Base-by-base conservation (phyloP, 2,113 vertebrate species). In the Anolis sagrei region DNA sequence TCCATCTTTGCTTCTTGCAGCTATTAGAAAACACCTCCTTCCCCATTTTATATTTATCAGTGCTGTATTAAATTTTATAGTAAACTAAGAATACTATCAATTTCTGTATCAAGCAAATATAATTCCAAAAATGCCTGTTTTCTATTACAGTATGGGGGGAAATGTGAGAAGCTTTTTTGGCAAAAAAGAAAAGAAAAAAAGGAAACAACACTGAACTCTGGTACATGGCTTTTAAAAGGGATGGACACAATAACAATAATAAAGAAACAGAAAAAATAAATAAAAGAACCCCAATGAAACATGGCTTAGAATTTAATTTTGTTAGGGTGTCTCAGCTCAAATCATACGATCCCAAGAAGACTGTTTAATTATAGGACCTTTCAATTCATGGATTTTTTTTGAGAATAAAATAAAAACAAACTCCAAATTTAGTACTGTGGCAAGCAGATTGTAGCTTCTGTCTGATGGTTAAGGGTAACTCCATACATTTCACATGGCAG, bases 401-500 rank as follows among this genome's bases (percentile, higher is more conserved):
- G 18, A 58, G 14, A 58, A 14, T 18, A 58, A 58, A 58, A 2
- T 58, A 58, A 58, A 58, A 58, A 58, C 18, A 58, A 58, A 58
- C 14, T 16, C 54, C 64, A 27, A 44, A 94, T 79, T 73, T 2
- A 0, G 39, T 90, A 88, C 73, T 88, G 87, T n/a, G 86, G 79
- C 86, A 92, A 90, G 48, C 77, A 88, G 92, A 89, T 44, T 81
- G 90, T 72, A n/a, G 83, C 77, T 84, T 88, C 80, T 72, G 89
- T 80, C 79, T 44, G 84, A 87, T 81, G 77, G 88, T 86, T 86
- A 90, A 86, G 78, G 78, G 78, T 87, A 90, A 83, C 89, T 79
- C 89, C 82, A 79, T 86, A 89, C 89, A 86, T 86, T 87, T 92
- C 92, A 91, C 85, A 62, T 49, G 74, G 79, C 86, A 92, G 81